Evolutionary conservation across 2,797 vertebrate genomes (phyloP).

Genomic region (Limnodromus scolopaceus): DNA sequence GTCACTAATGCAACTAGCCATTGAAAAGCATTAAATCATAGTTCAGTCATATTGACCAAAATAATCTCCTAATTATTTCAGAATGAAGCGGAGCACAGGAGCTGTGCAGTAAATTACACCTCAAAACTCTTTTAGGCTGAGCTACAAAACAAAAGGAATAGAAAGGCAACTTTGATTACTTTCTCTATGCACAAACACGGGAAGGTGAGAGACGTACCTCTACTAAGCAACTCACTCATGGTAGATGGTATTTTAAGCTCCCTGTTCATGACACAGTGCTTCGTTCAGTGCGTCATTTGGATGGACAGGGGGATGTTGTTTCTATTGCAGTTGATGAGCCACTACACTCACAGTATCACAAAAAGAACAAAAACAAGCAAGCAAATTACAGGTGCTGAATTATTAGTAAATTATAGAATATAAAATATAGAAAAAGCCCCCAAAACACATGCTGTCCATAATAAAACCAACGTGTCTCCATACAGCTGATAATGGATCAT

Average conservation of each 20-base stretch:
- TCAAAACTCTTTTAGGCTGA: neutral
- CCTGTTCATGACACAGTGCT: neutral
- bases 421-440: fast-evolving
- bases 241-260: neutral
- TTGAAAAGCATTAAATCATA: conserved; percentile 71
- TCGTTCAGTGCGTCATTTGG: neutral
- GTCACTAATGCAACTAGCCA: conserved; percentile 69
- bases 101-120: neutral
- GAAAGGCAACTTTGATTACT: neutral
- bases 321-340: neutral
- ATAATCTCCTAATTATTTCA: conserved; percentile 72
- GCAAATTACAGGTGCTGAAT: neutral
- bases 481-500: neutral
- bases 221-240: neutral
- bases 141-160: neutral
- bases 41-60: conserved; percentile 56
- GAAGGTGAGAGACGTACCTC: neutral
- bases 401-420: neutral
- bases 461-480: neutral
- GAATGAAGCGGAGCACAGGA: conserved; percentile 11
- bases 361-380: neutral
- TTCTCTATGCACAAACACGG: fast-evolving
- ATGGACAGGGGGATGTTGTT: neutral
- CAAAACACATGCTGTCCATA: neutral
- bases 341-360: neutral